These are phyloP conservation scores for Poecilus cupreus DNA, from an alignment of 2,888 invertebrate genomes.

Conservation along the genomic window DNA sequence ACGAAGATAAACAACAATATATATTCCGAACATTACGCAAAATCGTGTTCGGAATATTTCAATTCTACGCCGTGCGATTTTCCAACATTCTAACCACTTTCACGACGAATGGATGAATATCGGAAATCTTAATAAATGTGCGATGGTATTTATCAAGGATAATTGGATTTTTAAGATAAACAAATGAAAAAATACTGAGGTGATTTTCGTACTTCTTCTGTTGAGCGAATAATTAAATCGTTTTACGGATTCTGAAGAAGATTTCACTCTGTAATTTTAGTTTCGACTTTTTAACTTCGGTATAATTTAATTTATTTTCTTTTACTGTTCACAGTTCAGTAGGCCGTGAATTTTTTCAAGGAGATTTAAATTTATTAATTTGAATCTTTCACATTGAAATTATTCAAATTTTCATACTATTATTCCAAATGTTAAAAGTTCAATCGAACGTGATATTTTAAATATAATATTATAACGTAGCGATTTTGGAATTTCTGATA, in stretches of 20 bases:
- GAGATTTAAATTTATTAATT: no score
- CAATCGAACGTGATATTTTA: no score
- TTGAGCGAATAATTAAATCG: slow-evolving; percentile 18
- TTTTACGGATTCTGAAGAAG: not conserved
- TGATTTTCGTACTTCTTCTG: not conserved
- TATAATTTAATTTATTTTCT: not conserved
- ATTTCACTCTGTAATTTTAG: not conserved
- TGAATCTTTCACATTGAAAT: no score
- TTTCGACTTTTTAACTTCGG: not conserved
- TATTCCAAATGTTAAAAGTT: no score
- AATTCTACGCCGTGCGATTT: not conserved
- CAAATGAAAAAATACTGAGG: not conserved
- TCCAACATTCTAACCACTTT: slow-evolving; percentile 3
- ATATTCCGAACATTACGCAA: slow-evolving; percentile 33
- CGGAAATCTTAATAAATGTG: slow-evolving; percentile 25
- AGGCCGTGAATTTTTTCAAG: no score
- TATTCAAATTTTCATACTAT: no score
- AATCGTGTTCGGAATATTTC: slow-evolving; percentile 33
- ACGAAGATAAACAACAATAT: slow-evolving; percentile 48
- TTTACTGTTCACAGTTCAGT: not conserved
- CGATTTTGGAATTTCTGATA: no score
- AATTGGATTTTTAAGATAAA: slow-evolving; percentile 29
- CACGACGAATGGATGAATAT: slow-evolving; percentile 31
- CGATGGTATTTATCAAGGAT: slow-evolving; percentile 10
- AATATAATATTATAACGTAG: no score